Base-by-base conservation (phyloP, 2,797 vertebrate species). In the Gymnocypris eckloni region DNA sequence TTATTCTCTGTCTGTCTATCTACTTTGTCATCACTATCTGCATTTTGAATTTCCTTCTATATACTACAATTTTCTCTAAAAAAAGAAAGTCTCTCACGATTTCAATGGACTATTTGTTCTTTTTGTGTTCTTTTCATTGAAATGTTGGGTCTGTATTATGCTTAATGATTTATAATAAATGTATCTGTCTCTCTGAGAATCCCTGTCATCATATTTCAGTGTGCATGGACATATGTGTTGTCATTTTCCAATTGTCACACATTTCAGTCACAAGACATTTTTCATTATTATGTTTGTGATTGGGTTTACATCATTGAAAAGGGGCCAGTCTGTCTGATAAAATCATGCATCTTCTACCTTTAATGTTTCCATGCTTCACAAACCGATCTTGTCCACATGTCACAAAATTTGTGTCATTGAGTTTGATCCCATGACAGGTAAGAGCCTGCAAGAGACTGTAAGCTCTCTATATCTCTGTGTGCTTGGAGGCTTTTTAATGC, bases 401-500 rank as follows among this genome's bases (percentile, higher is more conserved):
- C 67, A 93, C 90, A 90, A 92, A 90, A 88, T 93, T 91, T 90
- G n/a, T 92, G 75, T 92, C 91, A 91, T 85, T 91, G 93, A 91
- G 86, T 92, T 86, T 88, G 92, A 45, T 77, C 77, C 77, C 90
- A 89, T 90, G 87, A 92, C 88, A 97, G 96, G 96, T 97, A 97
- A 97, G 96, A 93, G 64, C 50, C 87, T 75, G 45, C 41, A 85
- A 43, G 71, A 81, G 43, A 71, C 18, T 66, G 28, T 33, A 25
- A 52, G 33, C 75, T 76, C 50, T 87, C 20, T 88, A 56, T 80
- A 25, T 84, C 77, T 33, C 48, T 83, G 67, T 88, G 85, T 85
- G 84, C 76, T 48, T 79, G 83, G 79, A 70, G 78, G 81, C 75
- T 54, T 72, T 61, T 43, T 45, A 52, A 64, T 89, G 87, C 86